These are phyloP conservation scores for Mythimna pallens DNA, from an alignment of 2,888 invertebrate species.

Conservation along the genomic window DNA sequence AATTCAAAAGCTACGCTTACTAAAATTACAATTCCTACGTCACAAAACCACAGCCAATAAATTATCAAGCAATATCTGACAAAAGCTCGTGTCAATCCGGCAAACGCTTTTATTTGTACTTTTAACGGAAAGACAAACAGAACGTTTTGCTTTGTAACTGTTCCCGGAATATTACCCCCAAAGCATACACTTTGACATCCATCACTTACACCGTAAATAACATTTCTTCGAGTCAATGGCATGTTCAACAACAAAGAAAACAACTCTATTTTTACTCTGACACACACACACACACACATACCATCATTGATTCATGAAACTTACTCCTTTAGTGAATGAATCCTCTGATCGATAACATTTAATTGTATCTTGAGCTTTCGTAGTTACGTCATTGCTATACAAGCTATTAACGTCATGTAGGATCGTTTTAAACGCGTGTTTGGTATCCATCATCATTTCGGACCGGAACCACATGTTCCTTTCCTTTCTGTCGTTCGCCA, in stretches of 20 bases:
- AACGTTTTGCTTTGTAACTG: constrained; percentile 32
- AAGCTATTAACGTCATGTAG: constrained; percentile 2
- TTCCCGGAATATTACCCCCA: constrained; percentile 25
- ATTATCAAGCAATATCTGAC: constrained; percentile 23
- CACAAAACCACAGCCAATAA: constrained; percentile 11
- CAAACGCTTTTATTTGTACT: constrained; percentile 14
- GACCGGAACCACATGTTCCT: neutral
- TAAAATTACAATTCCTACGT: constrained; percentile 6
- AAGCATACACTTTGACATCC: constrained; percentile 29
- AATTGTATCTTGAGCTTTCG: constrained; percentile 14
- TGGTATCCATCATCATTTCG: neutral
- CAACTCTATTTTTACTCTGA: constrained; percentile 28
- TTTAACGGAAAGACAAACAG: constrained; percentile 31
- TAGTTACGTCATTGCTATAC: neutral
- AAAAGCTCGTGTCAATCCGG: constrained; percentile 22
- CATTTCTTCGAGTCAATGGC: constrained; percentile 22
- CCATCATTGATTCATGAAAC: constrained; percentile 39
- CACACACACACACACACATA: constrained; percentile 5
- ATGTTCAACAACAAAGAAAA: constrained; percentile 28
- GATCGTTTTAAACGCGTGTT: constrained; percentile 14
- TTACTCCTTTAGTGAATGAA: constrained; percentile 37
- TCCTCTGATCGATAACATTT: constrained; percentile 33
- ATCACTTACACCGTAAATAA: constrained; percentile 32
- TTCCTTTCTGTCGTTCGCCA: neutral
- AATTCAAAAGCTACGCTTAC: neutral